Evolutionary conservation across 35 echinoderm and acorn worm species (phyloP), one percentile per base, ranked within the genome.

Genomic region (Acanthaster planci): DNA sequence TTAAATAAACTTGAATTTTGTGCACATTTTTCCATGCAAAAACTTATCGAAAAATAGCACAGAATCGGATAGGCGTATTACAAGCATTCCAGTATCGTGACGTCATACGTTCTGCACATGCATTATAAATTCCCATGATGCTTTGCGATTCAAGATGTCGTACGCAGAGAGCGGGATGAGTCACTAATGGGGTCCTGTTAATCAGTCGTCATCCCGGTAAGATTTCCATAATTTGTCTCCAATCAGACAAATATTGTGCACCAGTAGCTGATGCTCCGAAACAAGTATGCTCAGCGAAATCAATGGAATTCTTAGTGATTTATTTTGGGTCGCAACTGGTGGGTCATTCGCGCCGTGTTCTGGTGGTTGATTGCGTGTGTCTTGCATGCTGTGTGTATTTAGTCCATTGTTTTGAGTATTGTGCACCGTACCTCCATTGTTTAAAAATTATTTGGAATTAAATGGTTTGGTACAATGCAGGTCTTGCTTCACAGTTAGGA

Each of bases 181-280:
- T 72, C 64, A 72, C 34, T 72, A 72, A 72, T 72, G 64, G 64
- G 64, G 64, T 72, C 64, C 30, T 72, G 18, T 72, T 72, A 72
- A 72, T 72, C 64, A 72, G 64, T 72, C 64, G 64, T 72, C 64
- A 72, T 72, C 64, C 64, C 64, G 64, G 64, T 72, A 72, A 72
- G 64, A 72, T 26, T 72, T 72, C 64, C 64, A 72, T 29, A 7
- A 72, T 31, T 72, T 72, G 26, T 72, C 23, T 72, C 34, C 26
- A 72, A 72, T 29, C 23, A 2, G 29, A 35, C 64, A 31, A 29
- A 72, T 26, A 72, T 72, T 72, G 64, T 27, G 64, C 26, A 27
- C 34, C 10, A 72, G 30, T 31, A 72, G 64, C 34, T 72, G 64
- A 72, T 72, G 64, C 64, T 72, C 64, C 26, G 26, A 31, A 72